Conservation (phyloP, 2,797 vertebrate genomes). For the Rousettus madagascariensis region DNA sequence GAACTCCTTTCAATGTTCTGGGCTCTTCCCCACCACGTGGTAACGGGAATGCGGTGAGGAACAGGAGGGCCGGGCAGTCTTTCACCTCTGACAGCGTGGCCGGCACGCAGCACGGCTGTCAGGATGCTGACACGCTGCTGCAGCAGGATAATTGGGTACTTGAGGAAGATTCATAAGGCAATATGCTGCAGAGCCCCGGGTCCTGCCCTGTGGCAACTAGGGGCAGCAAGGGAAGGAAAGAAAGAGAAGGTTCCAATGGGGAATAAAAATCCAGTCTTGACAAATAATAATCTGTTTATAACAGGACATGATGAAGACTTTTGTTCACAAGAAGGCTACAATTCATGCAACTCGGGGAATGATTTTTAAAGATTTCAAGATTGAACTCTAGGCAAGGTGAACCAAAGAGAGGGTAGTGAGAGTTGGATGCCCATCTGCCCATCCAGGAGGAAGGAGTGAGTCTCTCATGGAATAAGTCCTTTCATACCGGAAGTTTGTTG, state of each 20-base stretch:
- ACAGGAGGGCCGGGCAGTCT: constrained; percentile 74
- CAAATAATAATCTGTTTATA: constrained; percentile 79
- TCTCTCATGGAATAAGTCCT: neutral
- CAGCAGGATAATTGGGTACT: constrained; percentile 86
- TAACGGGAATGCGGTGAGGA: constrained; percentile 78
- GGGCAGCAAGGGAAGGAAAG: constrained; percentile 62
- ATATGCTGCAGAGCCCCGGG: constrained; percentile 75
- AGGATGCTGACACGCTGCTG: constrained; percentile 81
- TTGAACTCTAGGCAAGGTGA: neutral
- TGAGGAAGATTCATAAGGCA: constrained; percentile 87
- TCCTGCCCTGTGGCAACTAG: constrained; percentile 79
- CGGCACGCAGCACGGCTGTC: constrained; percentile 81
- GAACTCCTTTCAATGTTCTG: neutral
- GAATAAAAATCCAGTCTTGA: constrained; percentile 74
- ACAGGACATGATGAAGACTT: constrained; percentile 72
- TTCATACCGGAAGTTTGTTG: constrained; percentile 50
- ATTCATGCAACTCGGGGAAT: neutral
- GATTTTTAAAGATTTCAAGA: constrained; percentile 68
- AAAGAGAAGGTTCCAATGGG: constrained; percentile 57
- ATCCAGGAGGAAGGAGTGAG: neutral
- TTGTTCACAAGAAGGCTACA: constrained; percentile 57
- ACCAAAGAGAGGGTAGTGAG: constrained; percentile 38
- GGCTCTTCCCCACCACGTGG: constrained; percentile 37
- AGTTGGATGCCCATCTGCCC: neutral
- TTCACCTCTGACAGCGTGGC: constrained; percentile 83